Conservation (phyloP, 2,797 vertebrate species). For the Neosilurus mollespiculum region DNA sequence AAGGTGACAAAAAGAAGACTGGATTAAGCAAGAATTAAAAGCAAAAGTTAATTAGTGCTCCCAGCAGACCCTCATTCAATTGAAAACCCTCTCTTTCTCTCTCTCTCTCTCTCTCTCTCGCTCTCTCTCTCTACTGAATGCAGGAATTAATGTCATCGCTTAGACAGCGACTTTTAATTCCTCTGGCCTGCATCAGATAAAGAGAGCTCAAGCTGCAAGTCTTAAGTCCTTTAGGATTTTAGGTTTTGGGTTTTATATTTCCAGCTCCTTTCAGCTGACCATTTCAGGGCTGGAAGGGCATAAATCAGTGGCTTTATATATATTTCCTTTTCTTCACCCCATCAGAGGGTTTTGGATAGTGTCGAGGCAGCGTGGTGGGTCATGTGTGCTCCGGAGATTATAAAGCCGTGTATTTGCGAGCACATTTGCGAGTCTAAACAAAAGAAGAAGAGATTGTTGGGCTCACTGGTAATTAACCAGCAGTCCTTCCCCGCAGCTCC, state of each 20-base stretch:
- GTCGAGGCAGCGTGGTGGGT: constrained; percentile 5
- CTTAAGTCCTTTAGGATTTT: constrained; percentile 49
- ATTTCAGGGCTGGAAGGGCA: constrained; percentile 12
- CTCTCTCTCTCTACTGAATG: constrained; percentile 59
- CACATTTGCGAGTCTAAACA: constrained; percentile 50
- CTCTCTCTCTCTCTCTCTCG: constrained; percentile 38
- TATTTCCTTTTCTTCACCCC: constrained; percentile 12
- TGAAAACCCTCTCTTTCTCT: constrained; percentile 60
- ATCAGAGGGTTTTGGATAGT: not conserved
- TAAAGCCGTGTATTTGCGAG: constrained; percentile 30
- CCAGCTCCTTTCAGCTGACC: constrained; percentile 40
- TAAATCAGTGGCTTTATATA: constrained; percentile 1
- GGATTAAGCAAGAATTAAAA: constrained; percentile 76
- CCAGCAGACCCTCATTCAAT: constrained; percentile 71
- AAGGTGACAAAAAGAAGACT: constrained; percentile 64
- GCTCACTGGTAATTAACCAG: constrained; percentile 55
- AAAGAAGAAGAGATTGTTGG: constrained; percentile 40
- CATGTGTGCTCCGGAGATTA: constrained; percentile 32
- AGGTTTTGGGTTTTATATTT: constrained; percentile 12
- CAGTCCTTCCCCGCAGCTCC: constrained; percentile 43
- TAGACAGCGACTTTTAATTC: constrained; percentile 72
- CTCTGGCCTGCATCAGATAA: constrained; percentile 73
- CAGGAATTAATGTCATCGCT: constrained; percentile 76
- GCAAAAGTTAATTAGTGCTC: constrained; percentile 77
- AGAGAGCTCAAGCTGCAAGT: constrained; percentile 33